Evolutionary conservation across 2,888 invertebrate species (phyloP), one percentile per base, ranked within the genome.

Genomic region (Dasysyrphus tricinctus): DNA sequence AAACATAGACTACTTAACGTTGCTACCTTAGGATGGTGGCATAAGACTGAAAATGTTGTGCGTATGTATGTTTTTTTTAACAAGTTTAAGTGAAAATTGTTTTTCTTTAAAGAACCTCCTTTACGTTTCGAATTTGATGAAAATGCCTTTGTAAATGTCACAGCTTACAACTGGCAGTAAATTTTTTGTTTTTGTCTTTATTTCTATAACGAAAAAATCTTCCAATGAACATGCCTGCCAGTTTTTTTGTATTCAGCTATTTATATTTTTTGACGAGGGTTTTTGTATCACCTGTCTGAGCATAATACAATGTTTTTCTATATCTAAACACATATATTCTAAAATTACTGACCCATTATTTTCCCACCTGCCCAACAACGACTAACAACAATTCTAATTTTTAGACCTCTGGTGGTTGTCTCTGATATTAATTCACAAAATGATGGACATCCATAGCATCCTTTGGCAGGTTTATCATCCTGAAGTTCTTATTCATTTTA

Each of bases 401-500:
- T 37, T 19, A 54, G n/a, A 29, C 32, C 4, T 29, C 3, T 11
- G n/a, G 32, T 4, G 3, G 3, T 6, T 29, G n/a, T 32, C 6
- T 54, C 14, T 54, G 12, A 11, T 59, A 39, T 59, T 59, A 39
- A 39, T 39, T 19, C 37, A 39, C 7, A 59, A 39, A 59, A 59
- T 59, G 59, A 59, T 59, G 39, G 59, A 59, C 59, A 19, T 39
- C 12, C 19, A 19, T 12, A 37, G 19, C 39, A 24, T 59, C 59
- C 19, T 39, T 37, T 39, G 59, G 39, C 6, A 59, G 39, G 19
- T 6, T 37, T 37, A 24, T 59, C 19, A 37, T 19, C 37, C 5
- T 37, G 16, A 59, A 59, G 37, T 12, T 39, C 37, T 59, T 59
- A 37, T 12, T 9, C 19, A 19, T 24, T 37, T 59, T 59, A 37